Evolutionary conservation across 2,113 vertebrate species (phyloP), one percentile per base, ranked within the genome.

Genomic region (Strix uralensis): DNA sequence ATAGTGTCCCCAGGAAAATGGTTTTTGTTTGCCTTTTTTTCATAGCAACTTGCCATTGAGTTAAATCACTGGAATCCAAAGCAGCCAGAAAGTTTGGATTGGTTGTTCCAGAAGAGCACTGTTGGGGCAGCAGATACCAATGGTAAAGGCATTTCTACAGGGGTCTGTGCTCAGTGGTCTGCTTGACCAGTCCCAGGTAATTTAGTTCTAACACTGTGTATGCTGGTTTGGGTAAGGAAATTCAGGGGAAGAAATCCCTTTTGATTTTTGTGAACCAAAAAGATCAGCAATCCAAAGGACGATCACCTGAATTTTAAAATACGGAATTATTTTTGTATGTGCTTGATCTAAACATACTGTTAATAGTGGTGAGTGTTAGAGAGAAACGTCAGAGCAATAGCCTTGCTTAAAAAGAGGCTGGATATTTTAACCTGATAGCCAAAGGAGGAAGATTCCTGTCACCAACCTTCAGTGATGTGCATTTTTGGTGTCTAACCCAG

Each of bases 401-500:
- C 10, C 9, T 11, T 29, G 34, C 63, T 46, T 69, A 11, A 51
- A 57, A 57, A 85, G 13, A 17, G 57, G 20, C 5, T 67, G 34
- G 25, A 5, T 62, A 3, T 88, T 57, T 57, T 32, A 49, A 26
- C 30, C 3, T 65, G 38, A 15, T 46, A n/a, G 12, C 8, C 38
- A 40, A 58, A 77, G 19, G 25, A 70, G 13, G 55, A 30, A 46
- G 49, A 32, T 25, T 74, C 10, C 11, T 73, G 23, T 79, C 11
- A 32, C 40, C 2, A 4, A 1, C 20, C 21, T 10, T 23, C 11
- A 61, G 40, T 38, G 67, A 55, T 12, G 5, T 0, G 5, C 6
- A 40, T 7, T n/a, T 49, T 19, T 30, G 13, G 14, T 70, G 17
- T 40, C 44, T 36, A 5, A 63, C 5, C 6, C 4, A 5, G 17